Conservation (phyloP, 2,888 invertebrate genomes). For the Antheraea yamamai region DNA sequence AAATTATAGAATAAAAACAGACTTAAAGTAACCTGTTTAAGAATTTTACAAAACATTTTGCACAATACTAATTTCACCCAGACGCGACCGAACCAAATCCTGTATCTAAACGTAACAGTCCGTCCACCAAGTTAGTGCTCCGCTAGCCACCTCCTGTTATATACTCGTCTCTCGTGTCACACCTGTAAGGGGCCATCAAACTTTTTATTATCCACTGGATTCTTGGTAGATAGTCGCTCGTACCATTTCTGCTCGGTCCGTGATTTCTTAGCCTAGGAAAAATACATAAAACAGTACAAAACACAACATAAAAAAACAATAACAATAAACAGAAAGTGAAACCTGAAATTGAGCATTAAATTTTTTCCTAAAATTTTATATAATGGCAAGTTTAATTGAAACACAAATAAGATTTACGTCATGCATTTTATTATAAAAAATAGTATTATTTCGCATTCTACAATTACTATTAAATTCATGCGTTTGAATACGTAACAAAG, state of each 20-base stretch:
- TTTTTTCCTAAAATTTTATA: background rate
- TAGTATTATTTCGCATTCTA: background rate
- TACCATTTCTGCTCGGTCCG: constrained; percentile 68
- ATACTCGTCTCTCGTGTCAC: constrained; percentile 35
- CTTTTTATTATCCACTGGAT: constrained; percentile 53
- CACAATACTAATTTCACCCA: constrained; percentile 12
- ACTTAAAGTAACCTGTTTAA: background rate
- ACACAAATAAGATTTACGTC: background rate
- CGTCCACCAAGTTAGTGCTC: constrained; percentile 37
- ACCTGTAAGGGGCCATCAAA: constrained; percentile 66
- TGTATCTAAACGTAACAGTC: background rate
- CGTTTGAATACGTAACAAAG: background rate
- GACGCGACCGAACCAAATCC: background rate
- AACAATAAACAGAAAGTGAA: background rate
- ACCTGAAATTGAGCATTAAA: background rate
- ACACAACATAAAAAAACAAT: background rate
- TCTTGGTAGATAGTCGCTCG: constrained; percentile 69
- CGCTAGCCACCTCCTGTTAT: constrained; percentile 27
- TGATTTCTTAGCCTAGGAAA: constrained; percentile 60
- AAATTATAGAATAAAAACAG: constrained; percentile 3
- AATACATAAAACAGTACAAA: background rate
- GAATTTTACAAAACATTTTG: background rate
- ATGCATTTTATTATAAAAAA: background rate
- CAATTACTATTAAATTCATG: background rate
- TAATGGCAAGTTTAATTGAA: background rate